These are phyloP conservation scores for Scaptomyza cyrtandrae DNA, from an alignment of 2,888 invertebrate species.

Conservation along the genomic window DNA sequence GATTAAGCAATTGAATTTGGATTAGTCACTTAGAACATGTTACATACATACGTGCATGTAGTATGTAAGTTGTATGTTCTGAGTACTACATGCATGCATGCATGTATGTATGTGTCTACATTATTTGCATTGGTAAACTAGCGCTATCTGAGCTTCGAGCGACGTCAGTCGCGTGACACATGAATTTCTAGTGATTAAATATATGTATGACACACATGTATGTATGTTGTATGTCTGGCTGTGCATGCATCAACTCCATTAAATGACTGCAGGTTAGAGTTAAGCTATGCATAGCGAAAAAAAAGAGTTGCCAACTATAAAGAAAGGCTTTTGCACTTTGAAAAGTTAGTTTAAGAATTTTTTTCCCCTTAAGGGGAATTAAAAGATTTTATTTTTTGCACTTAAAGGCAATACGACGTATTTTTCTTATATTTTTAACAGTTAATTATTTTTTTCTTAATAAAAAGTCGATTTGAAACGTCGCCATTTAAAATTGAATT, in stretches of 20 bases:
- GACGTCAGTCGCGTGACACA: constrained; percentile 29
- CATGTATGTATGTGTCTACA: neutral
- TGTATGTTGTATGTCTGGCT: neutral
- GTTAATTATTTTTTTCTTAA: too few species aligned
- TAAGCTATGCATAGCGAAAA: neutral
- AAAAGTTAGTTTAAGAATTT: too few species aligned
- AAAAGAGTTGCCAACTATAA: neutral
- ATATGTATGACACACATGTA: neutral
- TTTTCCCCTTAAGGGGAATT: neutral
- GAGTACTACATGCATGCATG: neutral
- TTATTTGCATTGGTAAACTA: constrained; percentile 43
- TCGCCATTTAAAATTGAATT: constrained; percentile 37
- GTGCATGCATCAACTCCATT: constrained; percentile 1
- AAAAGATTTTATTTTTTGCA: neutral
- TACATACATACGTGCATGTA: too few species aligned
- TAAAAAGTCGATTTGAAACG: too few species aligned
- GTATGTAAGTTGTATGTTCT: too few species aligned
- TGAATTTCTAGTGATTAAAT: constrained; percentile 33
- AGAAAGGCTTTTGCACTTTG: neutral
- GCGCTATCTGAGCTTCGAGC: constrained; percentile 28
- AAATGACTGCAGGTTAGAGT: neutral
- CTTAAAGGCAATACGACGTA: too few species aligned
- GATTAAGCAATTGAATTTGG: constrained; percentile 73
- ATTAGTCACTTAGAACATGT: constrained; percentile 39
- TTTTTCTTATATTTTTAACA: too few species aligned